Base-by-base conservation (phyloP, 2,797 vertebrate species). In the Acanthornis magna region DNA sequence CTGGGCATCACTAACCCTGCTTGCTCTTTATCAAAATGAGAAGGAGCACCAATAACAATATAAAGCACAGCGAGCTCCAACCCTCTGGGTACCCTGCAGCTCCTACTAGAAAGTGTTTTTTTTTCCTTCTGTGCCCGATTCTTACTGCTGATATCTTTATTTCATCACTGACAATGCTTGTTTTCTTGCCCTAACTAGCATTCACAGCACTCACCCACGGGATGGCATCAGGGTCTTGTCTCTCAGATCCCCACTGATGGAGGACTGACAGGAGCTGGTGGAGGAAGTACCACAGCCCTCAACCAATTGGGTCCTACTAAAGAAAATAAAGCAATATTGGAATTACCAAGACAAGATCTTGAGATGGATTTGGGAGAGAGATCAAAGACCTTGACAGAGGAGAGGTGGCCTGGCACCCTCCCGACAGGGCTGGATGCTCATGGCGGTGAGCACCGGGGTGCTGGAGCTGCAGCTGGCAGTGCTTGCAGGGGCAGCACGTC, bases 181-280 rank as follows among this genome's bases (percentile, higher is more conserved):
- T 53, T 89, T 70, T 72, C n/a, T 73, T 67, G 27, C 55, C 51
- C 42, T 81, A 23, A 47, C 70, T 27, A 51, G 48, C 42, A 70
- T 40, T 48, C 92, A 26, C 71, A 93, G 47, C 93, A 97, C 96
- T 96, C 90, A 97, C 96, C 96, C 96, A 91, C 95, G 85, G 88
- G 96, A 97, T 88, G 95, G 94, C 96, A 96, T 97, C 91, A 61
- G 94, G 88, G 53, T 84, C 93, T 72, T 47, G 58, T 61, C 73
- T 27, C 70, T 19, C 88, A 78, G 91, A 60, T 74, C 88, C 91
- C 77, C 65, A 34, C 93, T 47, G 92, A 75, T 16, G 42, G 66
- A 60, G 50, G 17, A 50, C 62, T 66, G 71, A 65, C 82, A 95
- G 89, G 70, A 89, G 91, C 87, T 51, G 71, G 18, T 47, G 34